A percentile compares a stretch with the other conserved stretches of the same genome.
Evolutionary conservation across 2,888 invertebrate species (phyloP).

Genomic region (Eueremaeus valkanovi): DNA sequence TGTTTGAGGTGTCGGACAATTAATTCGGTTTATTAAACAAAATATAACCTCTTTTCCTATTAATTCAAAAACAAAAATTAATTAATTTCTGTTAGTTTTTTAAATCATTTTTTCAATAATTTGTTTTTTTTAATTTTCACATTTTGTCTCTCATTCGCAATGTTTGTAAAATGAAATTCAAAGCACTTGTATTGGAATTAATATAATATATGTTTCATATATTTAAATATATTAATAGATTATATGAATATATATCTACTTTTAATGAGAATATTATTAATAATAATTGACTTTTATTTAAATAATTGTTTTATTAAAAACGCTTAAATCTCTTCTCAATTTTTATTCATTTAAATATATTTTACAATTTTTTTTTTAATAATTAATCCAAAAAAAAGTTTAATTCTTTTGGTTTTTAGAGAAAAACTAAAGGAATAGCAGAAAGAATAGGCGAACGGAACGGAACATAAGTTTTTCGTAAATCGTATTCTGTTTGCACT

Average conservation of each 20-base stretch:
- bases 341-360: background rate
- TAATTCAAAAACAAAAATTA: background rate
- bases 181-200: conserved; percentile 29
- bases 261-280: too few relatives aligned
- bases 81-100: background rate
- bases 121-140: background rate
- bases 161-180: conserved; percentile 8
- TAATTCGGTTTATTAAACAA: background rate
- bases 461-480: background rate
- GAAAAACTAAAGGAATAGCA: background rate
- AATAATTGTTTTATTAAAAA: conserved; percentile 28
- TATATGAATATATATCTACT: conserved; percentile 16
- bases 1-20: conserved; percentile 12
- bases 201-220: conserved; percentile 16
- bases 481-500: too few relatives aligned
- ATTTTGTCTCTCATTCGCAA: background rate
- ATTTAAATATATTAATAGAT: conserved; percentile 1
- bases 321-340: too few relatives aligned
- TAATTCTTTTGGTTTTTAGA: background rate
- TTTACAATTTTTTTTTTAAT: background rate
- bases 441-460: background rate
- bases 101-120: background rate
- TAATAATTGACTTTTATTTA: background rate
- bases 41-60: background rate
- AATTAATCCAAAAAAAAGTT: background rate